Evolutionary conservation across 2,888 invertebrate genomes (phyloP).

Genomic region (Morpho helenor): DNA sequence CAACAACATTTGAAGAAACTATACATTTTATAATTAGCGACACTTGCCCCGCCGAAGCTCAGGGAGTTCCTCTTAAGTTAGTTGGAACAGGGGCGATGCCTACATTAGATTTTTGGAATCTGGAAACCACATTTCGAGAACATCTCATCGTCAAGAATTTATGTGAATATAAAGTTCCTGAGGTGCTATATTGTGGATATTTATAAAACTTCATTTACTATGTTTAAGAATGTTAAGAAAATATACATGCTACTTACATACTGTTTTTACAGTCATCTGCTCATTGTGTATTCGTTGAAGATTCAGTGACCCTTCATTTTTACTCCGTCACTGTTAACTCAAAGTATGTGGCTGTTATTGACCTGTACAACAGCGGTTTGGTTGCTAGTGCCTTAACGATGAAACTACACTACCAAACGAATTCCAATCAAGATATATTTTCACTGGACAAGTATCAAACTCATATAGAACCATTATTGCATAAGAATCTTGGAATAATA

Average conservation of each 20-base stretch:
- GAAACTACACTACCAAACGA: slow-evolving; percentile 57
- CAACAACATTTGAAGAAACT: slow-evolving; percentile 59
- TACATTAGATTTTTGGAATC: slow-evolving; percentile 75
- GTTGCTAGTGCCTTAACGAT: slow-evolving; percentile 60
- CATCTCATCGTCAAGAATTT: slow-evolving; percentile 76
- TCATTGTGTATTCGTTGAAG: slow-evolving; percentile 68
- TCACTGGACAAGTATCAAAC: slow-evolving; percentile 63
- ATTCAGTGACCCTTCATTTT: slow-evolving; percentile 63
- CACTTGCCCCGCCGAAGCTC: slow-evolving; percentile 68
- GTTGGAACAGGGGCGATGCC: slow-evolving; percentile 79
- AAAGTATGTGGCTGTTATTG: slow-evolving; percentile 48
- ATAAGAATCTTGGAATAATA: slow-evolving; percentile 59
- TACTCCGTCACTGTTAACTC: slow-evolving; percentile 62
- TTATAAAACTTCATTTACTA: slow-evolving; percentile 8
- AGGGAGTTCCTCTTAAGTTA: slow-evolving; percentile 68
- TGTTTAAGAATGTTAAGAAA: not conserved
- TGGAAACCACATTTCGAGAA: slow-evolving; percentile 79
- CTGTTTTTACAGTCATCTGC: slow-evolving; percentile 54
- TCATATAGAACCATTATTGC: slow-evolving; percentile 63
- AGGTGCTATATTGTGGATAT: slow-evolving; percentile 40
- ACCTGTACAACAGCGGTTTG: slow-evolving; percentile 68
- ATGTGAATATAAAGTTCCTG: slow-evolving; percentile 69
- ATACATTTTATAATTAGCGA: slow-evolving; percentile 67
- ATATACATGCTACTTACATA: not conserved
- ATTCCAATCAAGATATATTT: slow-evolving; percentile 53